Conservation (phyloP, 2,113 vertebrate species). For the Oenanthe melanoleuca region DNA sequence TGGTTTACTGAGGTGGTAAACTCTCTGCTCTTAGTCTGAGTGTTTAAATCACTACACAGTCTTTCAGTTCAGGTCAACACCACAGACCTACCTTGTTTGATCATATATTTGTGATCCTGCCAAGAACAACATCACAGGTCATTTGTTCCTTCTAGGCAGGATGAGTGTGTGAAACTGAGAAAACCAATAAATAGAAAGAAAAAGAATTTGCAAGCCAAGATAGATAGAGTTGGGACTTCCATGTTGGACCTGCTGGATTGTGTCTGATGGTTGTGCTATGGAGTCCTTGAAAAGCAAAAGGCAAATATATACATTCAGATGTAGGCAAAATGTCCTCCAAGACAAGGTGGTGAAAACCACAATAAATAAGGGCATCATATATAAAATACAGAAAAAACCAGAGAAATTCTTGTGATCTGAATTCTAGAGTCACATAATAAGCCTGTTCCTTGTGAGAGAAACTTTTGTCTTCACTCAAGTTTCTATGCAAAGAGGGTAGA, state of each 20-base stretch:
- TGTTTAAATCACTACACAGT: neutral
- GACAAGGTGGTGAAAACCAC: neutral
- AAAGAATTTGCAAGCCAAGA: neutral
- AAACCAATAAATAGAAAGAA: neutral
- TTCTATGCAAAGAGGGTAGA: neutral
- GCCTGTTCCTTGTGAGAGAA: too few species aligned
- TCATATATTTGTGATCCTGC: neutral
- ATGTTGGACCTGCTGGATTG: neutral
- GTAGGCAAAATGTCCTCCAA: neutral
- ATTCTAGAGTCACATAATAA: too few species aligned
- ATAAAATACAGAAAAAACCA: neutral
- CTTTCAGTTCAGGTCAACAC: neutral
- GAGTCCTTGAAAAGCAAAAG: neutral
- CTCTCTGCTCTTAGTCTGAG: neutral
- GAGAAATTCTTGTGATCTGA: too few species aligned
- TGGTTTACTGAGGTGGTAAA: neutral
- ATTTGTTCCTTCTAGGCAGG: neutral
- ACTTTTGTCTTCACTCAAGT: neutral
- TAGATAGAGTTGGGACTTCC: neutral
- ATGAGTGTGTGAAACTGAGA: neutral
- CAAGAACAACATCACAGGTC: neutral
- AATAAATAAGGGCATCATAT: neutral
- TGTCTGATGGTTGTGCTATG: rapidly evolving
- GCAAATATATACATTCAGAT: neutral
- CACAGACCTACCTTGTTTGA: neutral